A percentile compares a stretch with the other conserved stretches of the same genome.
phyloP scores from a whole-genome alignment of 1,140 invertebrate species.

The Drosophila nannoptera region DNA sequence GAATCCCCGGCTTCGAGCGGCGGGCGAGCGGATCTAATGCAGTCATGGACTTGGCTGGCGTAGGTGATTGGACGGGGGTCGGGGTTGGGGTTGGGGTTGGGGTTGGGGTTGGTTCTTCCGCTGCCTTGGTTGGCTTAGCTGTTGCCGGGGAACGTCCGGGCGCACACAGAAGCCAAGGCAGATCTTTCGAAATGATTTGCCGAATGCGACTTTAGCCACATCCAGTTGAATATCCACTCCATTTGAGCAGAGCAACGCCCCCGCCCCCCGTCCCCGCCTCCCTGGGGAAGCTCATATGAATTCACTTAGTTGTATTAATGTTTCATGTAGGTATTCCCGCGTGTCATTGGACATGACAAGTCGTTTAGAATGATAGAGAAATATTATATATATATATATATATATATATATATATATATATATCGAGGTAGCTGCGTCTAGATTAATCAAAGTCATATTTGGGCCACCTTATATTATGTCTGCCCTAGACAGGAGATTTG shows the following conservation, averaged over 20 bases:
- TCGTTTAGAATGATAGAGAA: neutral
- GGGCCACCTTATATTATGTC: no score
- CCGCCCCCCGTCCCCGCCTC: neutral
- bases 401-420: no score
- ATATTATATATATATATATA: neutral
- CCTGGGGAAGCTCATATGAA: slow-evolving; percentile 3
- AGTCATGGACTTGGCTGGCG: slow-evolving; percentile 18
- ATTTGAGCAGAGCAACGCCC: neutral
- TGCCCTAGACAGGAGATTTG: no score
- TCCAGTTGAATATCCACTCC: neutral
- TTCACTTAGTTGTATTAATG: slow-evolving; percentile 12
- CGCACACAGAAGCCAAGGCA: neutral
- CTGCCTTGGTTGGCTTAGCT: neutral
- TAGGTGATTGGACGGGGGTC: slow-evolving; percentile 8
- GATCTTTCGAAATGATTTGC: slow-evolving; percentile 25
- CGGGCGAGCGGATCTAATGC: neutral
- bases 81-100: slow-evolving; percentile 5
- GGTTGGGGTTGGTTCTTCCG: neutral
- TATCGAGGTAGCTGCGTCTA: no score
- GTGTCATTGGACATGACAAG: slow-evolving; percentile 6
- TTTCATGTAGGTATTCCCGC: neutral
- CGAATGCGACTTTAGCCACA: slow-evolving; percentile 15
- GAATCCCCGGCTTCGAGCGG: slow-evolving; percentile 10
- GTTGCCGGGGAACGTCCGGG: slow-evolving; percentile 31
- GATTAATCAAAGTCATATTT: no score